Conservation (phyloP, 2,888 invertebrate genomes). For the Apamea monoglypha region DNA sequence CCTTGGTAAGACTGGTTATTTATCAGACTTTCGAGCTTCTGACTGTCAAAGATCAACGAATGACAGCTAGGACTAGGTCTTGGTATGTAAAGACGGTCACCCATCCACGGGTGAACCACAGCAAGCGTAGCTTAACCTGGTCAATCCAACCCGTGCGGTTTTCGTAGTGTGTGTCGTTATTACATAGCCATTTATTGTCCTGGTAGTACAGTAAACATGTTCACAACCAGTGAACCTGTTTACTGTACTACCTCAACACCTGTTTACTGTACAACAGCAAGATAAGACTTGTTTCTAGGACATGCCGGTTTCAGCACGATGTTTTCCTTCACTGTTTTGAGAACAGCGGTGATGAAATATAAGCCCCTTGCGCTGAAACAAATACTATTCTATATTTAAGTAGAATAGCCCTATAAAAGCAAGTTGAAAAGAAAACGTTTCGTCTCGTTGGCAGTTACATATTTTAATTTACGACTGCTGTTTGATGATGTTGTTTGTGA, state of each 20-base stretch:
- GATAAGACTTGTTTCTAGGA: no score
- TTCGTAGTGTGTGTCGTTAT: no score
- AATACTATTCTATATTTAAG: constrained; percentile 6
- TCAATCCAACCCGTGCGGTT: background rate
- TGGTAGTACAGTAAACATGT: no score
- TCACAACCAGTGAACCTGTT: no score
- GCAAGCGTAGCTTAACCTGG: background rate
- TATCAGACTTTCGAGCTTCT: background rate
- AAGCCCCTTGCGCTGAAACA: background rate
- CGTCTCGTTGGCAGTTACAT: background rate
- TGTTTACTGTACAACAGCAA: no score
- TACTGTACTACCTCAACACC: no score
- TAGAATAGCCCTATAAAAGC: constrained; percentile 1
- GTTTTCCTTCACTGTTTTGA: no score
- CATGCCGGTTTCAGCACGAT: no score
- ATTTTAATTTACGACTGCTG: constrained; percentile 18
- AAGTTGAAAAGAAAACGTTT: constrained; percentile 9
- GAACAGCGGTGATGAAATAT: no score
- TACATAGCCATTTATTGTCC: background rate
- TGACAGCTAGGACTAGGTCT: background rate
- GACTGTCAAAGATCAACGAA: background rate
- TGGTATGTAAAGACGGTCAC: background rate
- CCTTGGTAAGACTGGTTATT: background rate
- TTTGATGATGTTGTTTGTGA: constrained; percentile 34
- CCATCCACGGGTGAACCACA: background rate